Percentiles rank a stretch among this genome's conserved stretches.
phyloP scores from a whole-genome alignment of 2,113 vertebrate genomes.

The Mellivora capensis region DNA sequence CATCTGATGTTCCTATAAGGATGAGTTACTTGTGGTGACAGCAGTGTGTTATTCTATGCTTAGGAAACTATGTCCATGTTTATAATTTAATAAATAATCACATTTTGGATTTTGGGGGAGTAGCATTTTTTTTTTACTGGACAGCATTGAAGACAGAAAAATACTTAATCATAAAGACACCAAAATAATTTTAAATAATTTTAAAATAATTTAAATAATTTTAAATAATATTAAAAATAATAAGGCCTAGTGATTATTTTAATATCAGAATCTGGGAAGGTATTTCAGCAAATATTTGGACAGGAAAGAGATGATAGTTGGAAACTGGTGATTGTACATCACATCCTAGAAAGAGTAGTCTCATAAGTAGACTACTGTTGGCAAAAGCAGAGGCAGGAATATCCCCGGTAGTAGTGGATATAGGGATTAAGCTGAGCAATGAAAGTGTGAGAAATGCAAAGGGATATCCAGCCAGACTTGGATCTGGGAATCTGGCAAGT shows the following conservation, averaged over 20 bases:
- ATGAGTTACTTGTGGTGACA: background rate
- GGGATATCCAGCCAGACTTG: background rate
- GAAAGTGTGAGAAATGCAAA: background rate
- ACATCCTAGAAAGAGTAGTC: background rate
- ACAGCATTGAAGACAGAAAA: background rate
- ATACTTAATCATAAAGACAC: background rate
- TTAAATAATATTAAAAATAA: background rate
- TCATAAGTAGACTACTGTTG: background rate
- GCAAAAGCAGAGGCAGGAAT: background rate
- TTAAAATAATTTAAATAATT: too few relatives aligned
- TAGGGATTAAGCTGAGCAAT: background rate
- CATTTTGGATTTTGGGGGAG: background rate
- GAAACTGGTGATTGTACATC: background rate
- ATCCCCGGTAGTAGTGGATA: background rate
- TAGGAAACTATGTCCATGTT: background rate
- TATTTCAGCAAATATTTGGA: background rate
- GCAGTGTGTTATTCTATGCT: background rate
- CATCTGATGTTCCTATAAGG: background rate
- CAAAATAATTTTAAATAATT: background rate
- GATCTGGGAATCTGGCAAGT: background rate
- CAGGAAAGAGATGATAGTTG: background rate
- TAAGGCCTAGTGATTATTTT: background rate
- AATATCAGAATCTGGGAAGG: background rate
- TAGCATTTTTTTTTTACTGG: background rate
- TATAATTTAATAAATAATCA: background rate